Conservation (phyloP, 2,888 invertebrate genomes). For the Harpagoxenus sublaevis region DNA sequence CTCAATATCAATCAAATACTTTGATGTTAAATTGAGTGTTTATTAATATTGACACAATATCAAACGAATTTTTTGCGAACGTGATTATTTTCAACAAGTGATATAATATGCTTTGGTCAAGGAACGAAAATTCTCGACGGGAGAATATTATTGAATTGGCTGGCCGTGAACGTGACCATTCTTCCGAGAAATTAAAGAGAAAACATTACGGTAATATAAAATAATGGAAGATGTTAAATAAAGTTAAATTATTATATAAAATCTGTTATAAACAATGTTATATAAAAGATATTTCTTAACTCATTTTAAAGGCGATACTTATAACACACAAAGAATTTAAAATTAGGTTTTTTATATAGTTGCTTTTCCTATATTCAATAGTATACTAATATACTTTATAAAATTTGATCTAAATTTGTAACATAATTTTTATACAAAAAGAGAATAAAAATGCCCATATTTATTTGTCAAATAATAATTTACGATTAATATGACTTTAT, state of each 20-base stretch:
- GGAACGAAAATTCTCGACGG: conserved; percentile 21
- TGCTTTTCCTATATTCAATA: neutral
- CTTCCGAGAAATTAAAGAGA: neutral
- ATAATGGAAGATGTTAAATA: neutral
- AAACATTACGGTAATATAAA: neutral
- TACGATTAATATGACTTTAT: neutral
- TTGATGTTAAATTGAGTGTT: neutral
- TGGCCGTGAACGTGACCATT: conserved; percentile 3
- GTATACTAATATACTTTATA: neutral
- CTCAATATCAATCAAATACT: neutral
- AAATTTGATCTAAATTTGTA: neutral
- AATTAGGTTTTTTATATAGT: neutral
- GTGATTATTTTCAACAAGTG: neutral
- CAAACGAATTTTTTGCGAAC: neutral
- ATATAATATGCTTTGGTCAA: conserved; percentile 7
- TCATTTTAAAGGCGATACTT: neutral
- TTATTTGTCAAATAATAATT: neutral
- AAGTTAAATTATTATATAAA: neutral
- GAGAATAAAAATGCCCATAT: neutral
- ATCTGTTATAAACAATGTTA: neutral
- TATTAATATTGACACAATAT: neutral
- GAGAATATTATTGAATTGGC: conserved; percentile 29
- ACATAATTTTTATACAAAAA: neutral
- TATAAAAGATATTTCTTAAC: neutral
- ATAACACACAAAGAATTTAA: neutral